A percentile compares a stretch with the other conserved stretches of the same genome.
Evolutionary conservation across 2,113 vertebrate genomes (phyloP).

Genomic region (Illadopsis cleaveri): DNA sequence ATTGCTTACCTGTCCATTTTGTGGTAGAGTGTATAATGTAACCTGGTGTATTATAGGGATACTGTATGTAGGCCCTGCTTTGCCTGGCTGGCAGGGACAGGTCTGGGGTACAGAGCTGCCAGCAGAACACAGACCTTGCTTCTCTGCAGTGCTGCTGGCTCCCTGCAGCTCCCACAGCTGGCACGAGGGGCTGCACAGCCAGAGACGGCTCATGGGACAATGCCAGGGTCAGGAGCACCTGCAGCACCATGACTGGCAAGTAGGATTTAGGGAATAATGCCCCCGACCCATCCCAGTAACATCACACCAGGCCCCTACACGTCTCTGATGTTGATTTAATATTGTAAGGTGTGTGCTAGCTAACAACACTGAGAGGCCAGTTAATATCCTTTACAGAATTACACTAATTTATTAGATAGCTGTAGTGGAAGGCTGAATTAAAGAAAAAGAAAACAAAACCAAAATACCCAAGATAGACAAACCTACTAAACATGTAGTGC

Average conservation of each 20-base stretch:
- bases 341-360: neutral
- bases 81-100: neutral
- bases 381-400: neutral
- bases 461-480: neutral
- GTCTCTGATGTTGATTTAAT: neutral
- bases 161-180: neutral
- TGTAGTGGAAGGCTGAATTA: neutral
- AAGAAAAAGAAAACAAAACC: neutral
- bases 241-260: neutral
- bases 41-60: accelerated
- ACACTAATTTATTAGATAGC: neutral
- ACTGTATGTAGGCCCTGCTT: neutral
- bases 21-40: neutral
- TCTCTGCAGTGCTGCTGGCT: neutral
- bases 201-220: accelerated
- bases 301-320: no score
- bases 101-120: neutral
- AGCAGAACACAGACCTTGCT: neutral
- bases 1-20: neutral
- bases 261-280: neutral
- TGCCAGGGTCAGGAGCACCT: neutral
- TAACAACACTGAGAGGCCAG: neutral
- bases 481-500: neutral
- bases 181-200: accelerated
- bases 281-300: neutral